These are phyloP conservation scores for Progne subis DNA, from an alignment of 2,113 vertebrate species.

Conservation along the genomic window DNA sequence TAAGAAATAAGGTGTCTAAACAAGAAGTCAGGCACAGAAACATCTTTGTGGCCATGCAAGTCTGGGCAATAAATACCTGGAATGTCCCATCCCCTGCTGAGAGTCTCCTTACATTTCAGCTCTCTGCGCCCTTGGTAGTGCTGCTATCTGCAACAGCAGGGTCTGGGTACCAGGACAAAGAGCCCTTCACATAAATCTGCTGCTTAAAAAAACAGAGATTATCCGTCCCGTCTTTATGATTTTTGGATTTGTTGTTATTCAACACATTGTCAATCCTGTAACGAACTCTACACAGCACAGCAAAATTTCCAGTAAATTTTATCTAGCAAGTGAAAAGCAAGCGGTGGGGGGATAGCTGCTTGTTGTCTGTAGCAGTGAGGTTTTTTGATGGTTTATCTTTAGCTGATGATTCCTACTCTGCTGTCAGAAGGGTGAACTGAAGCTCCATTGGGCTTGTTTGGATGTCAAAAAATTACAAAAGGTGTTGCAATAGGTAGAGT, in stretches of 20 bases:
- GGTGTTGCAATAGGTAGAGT: neutral
- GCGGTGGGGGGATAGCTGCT: neutral
- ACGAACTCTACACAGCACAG: neutral
- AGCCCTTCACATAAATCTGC: neutral
- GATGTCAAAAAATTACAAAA: neutral
- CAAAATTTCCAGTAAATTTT: neutral
- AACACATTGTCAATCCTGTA: neutral
- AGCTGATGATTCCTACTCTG: neutral
- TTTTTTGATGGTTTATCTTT: neutral
- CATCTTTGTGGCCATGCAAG: neutral
- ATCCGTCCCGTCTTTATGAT: neutral
- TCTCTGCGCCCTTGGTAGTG: fast-evolving
- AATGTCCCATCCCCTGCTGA: neutral
- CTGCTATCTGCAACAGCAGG: neutral
- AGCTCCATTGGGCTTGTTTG: neutral
- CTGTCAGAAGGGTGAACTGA: neutral
- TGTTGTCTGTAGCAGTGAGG: neutral
- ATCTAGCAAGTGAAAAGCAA: neutral
- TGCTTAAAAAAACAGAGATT: neutral
- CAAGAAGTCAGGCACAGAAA: neutral
- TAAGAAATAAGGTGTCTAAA: neutral
- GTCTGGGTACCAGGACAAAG: neutral
- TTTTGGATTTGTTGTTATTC: neutral
- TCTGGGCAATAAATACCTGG: neutral
- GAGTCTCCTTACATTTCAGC: neutral